These are phyloP conservation scores for Sipha maydis DNA, from an alignment of 2,888 invertebrate genomes.

Conservation along the genomic window DNA sequence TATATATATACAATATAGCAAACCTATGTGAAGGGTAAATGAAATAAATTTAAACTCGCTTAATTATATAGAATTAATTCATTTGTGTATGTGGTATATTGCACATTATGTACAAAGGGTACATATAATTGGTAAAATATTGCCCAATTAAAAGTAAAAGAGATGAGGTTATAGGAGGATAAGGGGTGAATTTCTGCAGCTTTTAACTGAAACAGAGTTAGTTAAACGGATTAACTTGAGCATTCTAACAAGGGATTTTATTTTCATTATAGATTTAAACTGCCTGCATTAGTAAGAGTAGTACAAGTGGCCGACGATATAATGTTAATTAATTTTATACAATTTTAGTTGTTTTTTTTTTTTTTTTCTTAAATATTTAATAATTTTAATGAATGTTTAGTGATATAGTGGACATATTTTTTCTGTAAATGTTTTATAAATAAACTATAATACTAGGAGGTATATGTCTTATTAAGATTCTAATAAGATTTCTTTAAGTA, in stretches of 20 bases:
- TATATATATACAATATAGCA: background rate
- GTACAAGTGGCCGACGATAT: background rate
- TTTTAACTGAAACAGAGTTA: slow-evolving; percentile 32
- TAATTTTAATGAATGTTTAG: too few relatives aligned
- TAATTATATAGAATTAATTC: slow-evolving; percentile 2
- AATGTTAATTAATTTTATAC: slow-evolving; percentile 13
- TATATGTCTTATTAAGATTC: too few relatives aligned
- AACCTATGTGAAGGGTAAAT: background rate
- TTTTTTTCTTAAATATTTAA: too few relatives aligned
- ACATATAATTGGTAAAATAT: slow-evolving; percentile 37
- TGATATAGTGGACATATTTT: too few relatives aligned
- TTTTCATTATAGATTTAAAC: slow-evolving; percentile 36
- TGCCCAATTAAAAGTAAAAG: slow-evolving; percentile 28
- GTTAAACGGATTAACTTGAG: slow-evolving; percentile 43
- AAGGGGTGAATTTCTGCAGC: slow-evolving; percentile 25
- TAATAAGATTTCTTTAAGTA: too few relatives aligned
- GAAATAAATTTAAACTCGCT: background rate
- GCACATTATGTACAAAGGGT: slow-evolving; percentile 23
- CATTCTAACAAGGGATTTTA: slow-evolving; percentile 10
- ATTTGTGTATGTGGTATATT: slow-evolving; percentile 7
- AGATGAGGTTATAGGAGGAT: background rate
- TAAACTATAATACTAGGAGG: too few relatives aligned
- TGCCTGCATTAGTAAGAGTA: background rate
- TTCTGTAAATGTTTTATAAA: too few relatives aligned
- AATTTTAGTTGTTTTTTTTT: background rate